Evolutionary conservation across 64 coral and sea anemone species (phyloP), one percentile per base, ranked within the genome.

Genomic region (Dendrophyllia cribrosa): DNA sequence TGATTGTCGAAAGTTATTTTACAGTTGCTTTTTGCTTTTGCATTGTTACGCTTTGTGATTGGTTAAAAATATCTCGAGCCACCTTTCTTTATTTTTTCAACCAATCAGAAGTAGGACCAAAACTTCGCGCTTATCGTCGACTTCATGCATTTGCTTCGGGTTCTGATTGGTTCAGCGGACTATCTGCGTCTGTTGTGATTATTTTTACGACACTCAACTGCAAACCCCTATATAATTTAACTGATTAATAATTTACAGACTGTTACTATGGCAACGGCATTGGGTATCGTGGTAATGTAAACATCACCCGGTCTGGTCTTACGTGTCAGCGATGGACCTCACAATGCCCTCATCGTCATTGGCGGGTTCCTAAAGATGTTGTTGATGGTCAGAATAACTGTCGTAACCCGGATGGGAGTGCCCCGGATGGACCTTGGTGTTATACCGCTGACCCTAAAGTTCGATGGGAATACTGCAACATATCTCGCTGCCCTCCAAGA

Each of bases 301-400:
- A 72, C 26, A 70, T 77, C 9, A 93, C 91, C 4, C 70, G 63
- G 16, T 87, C 91, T 7, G 83, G 83, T 68, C 71, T 51, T 61
- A 50, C 69, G 0, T 93, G 91, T 70, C 91, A 93, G 75, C 5
- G 58, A 0, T 93, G 91, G 91, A 51, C 44, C 3, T 58, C 58
- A 16, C 91, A 93, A 51, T 93, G 91, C 45, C 91, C 91, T 78
- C 91, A 85, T 52, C 79, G 74, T 49, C 87, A 89, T 24, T 17
- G 45, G 75, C 88, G 76, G 45, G 22, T 23, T 67, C 63, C 70
- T 59, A 6, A 60, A 52, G 74, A 89, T 46, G 75, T 65, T 53
- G 43, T 17, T 25, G 74, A 89, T 59, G 26, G 44, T 13, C 45
- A 66, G 15, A 89, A 89, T 70, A 74, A 59, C 25, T 89, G 87